Base-by-base conservation (phyloP, 2,113 vertebrate genomes). In the Diglossa brunneiventris region DNA sequence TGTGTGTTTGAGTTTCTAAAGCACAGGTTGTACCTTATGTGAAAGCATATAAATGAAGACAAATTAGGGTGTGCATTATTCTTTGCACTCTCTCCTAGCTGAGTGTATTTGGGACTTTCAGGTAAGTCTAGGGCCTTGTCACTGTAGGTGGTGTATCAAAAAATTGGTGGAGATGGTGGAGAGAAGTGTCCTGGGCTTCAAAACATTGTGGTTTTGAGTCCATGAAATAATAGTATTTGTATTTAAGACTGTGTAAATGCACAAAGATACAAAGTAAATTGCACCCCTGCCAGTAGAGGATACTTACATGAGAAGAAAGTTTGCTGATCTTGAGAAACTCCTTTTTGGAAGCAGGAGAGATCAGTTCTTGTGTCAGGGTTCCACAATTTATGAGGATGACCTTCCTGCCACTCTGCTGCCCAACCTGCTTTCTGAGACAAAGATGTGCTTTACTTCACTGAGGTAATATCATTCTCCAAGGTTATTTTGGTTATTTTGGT, bases 351-450 rank as follows among this genome's bases (percentile, higher is more conserved):
- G 98, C 98, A 52, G 98, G 96, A 78, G 98, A 98, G 96, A 99
- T 98, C 98, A 98, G 98, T 96, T 99, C 98, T 84, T 98, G 97
- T 66, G 98, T 98, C 13, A 98, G 98, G 82, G 98, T 98, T 67
- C 98, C 99, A 79, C 98, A 98, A 50, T 98, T 99, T 93, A 98
- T 94, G 94, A 99, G 98, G 94, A 99, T 97, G 8, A 97, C 98
- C 76, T 98, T 98, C 33, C 75, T 83, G 74, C 87, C 72, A 37
- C 92, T 76, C 49, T 89, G 87, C 88, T 97, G 97, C 42, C 98
- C 98, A 61, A 96, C 50, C 98, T 99, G 89, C 62, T 94, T 73
- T 89, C 50, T 46, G 73, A 95, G 73, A 33, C 55, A 52, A 72
- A 66, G 39, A n/a, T 47, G 6, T 33, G 11, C 11, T 64, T 81